phyloP scores from a whole-genome alignment of 2,113 vertebrate species.

The Callospermophilus lateralis region DNA sequence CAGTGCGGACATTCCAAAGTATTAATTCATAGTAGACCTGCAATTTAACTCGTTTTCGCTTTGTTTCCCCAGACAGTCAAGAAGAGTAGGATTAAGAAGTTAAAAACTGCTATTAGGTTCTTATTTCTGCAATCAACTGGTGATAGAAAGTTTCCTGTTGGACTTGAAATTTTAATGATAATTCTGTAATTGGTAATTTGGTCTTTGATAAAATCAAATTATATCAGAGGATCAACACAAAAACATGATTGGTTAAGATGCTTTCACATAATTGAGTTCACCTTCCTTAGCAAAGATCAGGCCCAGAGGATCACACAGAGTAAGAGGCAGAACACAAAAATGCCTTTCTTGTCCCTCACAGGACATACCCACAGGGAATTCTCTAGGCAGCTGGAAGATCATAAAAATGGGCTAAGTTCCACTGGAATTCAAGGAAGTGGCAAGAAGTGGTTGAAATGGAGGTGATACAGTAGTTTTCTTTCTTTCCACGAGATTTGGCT shows the following conservation, averaged over 20 bases:
- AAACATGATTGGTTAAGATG: not conserved
- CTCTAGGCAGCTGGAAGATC: not conserved
- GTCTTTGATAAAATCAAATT: conserved; percentile 55
- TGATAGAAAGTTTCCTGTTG: conserved; percentile 16
- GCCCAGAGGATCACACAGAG: not conserved
- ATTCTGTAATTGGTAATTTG: not conserved
- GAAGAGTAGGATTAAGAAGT: not conserved
- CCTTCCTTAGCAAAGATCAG: not conserved
- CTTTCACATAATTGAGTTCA: not conserved
- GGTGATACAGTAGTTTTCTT: not conserved
- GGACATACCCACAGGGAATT: not conserved
- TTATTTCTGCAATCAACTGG: not conserved
- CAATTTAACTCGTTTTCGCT: not conserved
- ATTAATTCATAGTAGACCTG: not conserved
- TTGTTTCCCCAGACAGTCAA: not conserved
- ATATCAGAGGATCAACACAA: not conserved
- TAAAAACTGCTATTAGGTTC: not conserved
- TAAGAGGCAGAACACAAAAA: not conserved
- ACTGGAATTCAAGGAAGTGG: conserved; percentile 40
- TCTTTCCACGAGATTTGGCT: not conserved
- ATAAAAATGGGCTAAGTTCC: not conserved
- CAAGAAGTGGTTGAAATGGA: not conserved
- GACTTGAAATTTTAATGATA: conserved; percentile 54
- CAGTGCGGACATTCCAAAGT: not conserved
- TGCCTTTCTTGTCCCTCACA: not conserved